phyloP scores from a whole-genome alignment of 1,140 invertebrate genomes.

The Apis cerana region DNA sequence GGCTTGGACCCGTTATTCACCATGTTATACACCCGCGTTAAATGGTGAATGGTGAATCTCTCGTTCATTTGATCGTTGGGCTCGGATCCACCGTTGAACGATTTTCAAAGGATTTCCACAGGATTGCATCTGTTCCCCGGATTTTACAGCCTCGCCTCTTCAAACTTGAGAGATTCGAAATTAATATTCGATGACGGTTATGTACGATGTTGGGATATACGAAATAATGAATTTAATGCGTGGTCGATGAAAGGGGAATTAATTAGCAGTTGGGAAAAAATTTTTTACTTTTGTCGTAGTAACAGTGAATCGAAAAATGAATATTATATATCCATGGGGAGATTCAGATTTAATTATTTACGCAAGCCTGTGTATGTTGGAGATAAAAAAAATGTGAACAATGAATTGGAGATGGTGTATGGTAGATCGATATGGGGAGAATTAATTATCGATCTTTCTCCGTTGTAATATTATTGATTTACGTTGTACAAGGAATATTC shows the following conservation, averaged over 20 bases:
- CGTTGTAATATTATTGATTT: not conserved
- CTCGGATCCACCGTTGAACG: not conserved
- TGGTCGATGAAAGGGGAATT: too few relatives aligned
- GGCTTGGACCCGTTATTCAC: constrained; percentile 49
- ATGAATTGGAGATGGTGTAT: not conserved
- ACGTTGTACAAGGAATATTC: too few relatives aligned
- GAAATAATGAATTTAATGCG: not conserved
- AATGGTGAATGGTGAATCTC: constrained; percentile 34
- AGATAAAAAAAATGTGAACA: too few relatives aligned
- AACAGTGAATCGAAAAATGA: too few relatives aligned
- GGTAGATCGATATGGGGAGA: not conserved
- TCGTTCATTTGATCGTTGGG: constrained; percentile 24
- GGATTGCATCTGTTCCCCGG: not conserved
- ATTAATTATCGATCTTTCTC: not conserved
- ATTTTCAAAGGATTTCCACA: constrained; percentile 2
- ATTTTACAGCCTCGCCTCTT: not conserved
- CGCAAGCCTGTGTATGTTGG: too few relatives aligned
- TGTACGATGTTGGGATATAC: too few relatives aligned
- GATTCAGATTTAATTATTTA: too few relatives aligned
- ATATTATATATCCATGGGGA: too few relatives aligned
- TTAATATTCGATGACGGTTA: not conserved
- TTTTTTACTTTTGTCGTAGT: too few relatives aligned
- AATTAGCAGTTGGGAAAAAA: too few relatives aligned
- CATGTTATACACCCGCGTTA: constrained; percentile 38
- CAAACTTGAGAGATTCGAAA: not conserved